Conservation (phyloP, 2,888 invertebrate species). For the Hemithea aestivaria region DNA sequence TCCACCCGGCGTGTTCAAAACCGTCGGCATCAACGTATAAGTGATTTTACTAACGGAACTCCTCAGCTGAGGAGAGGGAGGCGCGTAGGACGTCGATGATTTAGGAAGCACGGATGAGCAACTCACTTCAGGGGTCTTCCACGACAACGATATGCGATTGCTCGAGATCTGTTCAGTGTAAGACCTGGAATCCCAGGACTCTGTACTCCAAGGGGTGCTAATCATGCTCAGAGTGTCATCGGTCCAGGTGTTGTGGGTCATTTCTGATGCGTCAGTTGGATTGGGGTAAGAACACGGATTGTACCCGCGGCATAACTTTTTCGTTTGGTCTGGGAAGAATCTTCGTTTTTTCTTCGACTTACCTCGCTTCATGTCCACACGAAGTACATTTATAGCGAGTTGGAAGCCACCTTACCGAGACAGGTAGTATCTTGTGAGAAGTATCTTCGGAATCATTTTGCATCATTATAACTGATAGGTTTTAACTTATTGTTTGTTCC, state of each 20-base stretch:
- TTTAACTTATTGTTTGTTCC: too few species aligned
- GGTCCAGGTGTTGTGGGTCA: conserved; percentile 5
- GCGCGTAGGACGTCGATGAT: conserved; percentile 31
- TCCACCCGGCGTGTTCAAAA: neutral
- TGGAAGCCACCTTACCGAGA: too few species aligned
- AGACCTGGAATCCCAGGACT: conserved; percentile 34
- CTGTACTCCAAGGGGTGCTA: conserved; percentile 48
- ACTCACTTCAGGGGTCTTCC: neutral
- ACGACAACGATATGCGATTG: conserved; percentile 1
- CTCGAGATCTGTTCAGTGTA: neutral
- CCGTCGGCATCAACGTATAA: conserved; percentile 9
- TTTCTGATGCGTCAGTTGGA: neutral
- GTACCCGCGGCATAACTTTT: too few species aligned
- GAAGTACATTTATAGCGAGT: too few species aligned
- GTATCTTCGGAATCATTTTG: too few species aligned
- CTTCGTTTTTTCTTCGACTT: neutral
- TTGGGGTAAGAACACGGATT: too few species aligned
- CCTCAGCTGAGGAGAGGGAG: conserved; percentile 4
- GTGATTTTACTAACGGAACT: conserved; percentile 20
- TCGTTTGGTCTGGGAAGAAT: too few species aligned
- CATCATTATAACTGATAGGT: too few species aligned
- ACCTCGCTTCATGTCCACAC: neutral
- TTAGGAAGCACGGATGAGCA: conserved; percentile 26
- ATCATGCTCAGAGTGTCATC: conserved; percentile 49
- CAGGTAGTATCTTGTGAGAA: too few species aligned